A percentile compares a stretch with the other conserved stretches of the same genome.
Conservation (phyloP, 2,113 vertebrate genomes). For the Montifringilla adamsi region DNA sequence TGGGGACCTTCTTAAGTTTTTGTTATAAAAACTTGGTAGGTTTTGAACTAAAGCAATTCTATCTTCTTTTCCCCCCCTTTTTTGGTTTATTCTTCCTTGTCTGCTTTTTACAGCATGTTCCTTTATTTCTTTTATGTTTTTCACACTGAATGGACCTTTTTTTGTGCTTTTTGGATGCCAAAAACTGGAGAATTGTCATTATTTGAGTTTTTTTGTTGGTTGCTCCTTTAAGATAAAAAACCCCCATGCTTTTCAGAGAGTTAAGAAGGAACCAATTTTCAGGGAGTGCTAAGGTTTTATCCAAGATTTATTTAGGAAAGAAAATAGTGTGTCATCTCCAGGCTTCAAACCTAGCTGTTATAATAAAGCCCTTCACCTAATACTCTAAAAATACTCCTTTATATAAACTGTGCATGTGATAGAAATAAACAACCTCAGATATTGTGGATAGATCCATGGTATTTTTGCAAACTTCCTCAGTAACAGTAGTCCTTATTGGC, state of each 20-base stretch:
- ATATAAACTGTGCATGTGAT: not conserved
- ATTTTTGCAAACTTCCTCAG: not conserved
- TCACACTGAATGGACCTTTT: not conserved
- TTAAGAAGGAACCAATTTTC: not conserved
- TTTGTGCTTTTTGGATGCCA: not conserved
- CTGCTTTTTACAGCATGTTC: not conserved
- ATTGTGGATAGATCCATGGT: not conserved
- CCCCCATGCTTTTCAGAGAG: not conserved
- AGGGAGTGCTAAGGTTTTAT: not conserved
- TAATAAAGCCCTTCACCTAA: not conserved
- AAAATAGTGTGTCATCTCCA: not conserved
- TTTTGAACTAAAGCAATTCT: not conserved
- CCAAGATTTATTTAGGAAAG: not conserved
- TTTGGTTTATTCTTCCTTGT: not conserved
- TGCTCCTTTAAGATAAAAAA: not conserved
- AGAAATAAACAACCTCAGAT: not conserved
- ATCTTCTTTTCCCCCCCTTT: rapidly evolving
- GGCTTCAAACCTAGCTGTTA: not conserved
- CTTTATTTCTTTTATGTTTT: not conserved
- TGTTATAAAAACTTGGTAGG: not conserved
- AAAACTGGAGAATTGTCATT: not conserved
- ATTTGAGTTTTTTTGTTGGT: not conserved
- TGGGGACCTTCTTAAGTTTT: not conserved
- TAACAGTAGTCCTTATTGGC: not conserved
- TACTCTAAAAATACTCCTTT: not conserved